Conservation (phyloP, 2,113 vertebrate genomes). For the Vulpes vulpes region DNA sequence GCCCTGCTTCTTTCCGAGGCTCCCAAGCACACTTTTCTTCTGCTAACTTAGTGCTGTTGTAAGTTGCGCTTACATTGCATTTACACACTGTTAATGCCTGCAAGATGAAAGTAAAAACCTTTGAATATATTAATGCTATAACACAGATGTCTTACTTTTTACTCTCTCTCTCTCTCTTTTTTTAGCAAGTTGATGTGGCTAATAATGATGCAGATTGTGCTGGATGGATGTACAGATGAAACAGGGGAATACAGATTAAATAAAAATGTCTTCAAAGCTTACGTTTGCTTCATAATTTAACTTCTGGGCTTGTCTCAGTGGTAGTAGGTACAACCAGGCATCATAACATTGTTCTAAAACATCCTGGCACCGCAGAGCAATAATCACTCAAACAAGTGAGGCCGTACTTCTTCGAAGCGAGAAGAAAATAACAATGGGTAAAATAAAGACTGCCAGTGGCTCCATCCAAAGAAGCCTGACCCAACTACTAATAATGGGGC, state of each 20-base stretch:
- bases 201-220: slow-evolving; percentile 94
- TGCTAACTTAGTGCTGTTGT: slow-evolving; percentile 82
- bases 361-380: slow-evolving; percentile 81
- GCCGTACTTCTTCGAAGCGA: slow-evolving; percentile 72
- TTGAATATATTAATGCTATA: slow-evolving; percentile 93
- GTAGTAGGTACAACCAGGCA: slow-evolving; percentile 85
- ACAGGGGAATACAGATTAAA: slow-evolving; percentile 93
- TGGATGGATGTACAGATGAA: slow-evolving; percentile 91
- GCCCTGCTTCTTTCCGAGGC: slow-evolving; percentile 55
- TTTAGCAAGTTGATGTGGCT: slow-evolving; percentile 90
- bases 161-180: slow-evolving; percentile 78
- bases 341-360: slow-evolving; percentile 87
- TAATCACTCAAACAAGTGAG: slow-evolving; percentile 78
- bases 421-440: slow-evolving; percentile 43
- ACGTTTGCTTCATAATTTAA: slow-evolving; percentile 92
- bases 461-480: background rate
- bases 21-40: slow-evolving; percentile 77
- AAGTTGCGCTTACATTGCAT: slow-evolving; percentile 86
- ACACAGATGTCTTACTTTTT: slow-evolving; percentile 93
- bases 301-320: slow-evolving; percentile 89
- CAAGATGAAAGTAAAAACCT: slow-evolving; percentile 93
- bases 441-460: background rate
- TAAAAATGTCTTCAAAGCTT: slow-evolving; percentile 92
- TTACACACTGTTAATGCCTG: slow-evolving; percentile 90
- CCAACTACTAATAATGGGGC: slow-evolving; percentile 39